A percentile compares a stretch with the other conserved stretches of the same genome.
Evolutionary conservation across 2,797 vertebrate genomes (phyloP).

Genomic region (Lacerta agilis): DNA sequence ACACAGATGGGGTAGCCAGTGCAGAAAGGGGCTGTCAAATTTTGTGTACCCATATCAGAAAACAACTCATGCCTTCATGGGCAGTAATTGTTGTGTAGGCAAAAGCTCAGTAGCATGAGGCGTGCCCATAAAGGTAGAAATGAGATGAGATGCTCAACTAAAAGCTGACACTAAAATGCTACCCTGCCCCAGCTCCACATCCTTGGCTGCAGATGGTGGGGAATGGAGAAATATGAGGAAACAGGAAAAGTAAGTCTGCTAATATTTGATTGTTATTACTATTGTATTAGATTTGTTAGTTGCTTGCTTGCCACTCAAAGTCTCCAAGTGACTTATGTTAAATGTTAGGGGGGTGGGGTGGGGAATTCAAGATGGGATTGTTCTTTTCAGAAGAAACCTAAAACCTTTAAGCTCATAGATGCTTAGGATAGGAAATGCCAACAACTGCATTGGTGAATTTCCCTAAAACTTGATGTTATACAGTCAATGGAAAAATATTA

Average conservation of each 20-base stretch:
- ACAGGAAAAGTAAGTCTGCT: neutral
- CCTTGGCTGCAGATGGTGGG: neutral
- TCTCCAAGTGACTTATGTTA: neutral
- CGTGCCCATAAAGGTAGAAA: neutral
- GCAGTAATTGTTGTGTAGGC: neutral
- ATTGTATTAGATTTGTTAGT: too few relatives aligned
- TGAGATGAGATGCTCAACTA: neutral
- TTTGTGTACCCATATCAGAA: neutral
- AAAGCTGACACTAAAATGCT: neutral
- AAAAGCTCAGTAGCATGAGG: neutral
- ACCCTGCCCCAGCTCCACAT: too few relatives aligned
- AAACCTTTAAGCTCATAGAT: neutral
- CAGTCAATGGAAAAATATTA: conserved; percentile 4
- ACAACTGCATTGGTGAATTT: neutral
- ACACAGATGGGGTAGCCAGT: neutral
- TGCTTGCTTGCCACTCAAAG: too few relatives aligned
- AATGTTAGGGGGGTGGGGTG: too few relatives aligned
- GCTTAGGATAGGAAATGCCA: neutral
- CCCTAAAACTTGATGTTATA: conserved; percentile 1
- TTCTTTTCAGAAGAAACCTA: neutral
- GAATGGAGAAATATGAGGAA: neutral
- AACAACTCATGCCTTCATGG: neutral
- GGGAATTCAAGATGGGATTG: neutral
- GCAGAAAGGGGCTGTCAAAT: neutral
- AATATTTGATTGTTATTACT: too few relatives aligned